Percentiles rank a stretch among this genome's conserved stretches.
Conservation (phyloP, 2,797 vertebrate species). For the Scomberomorus guttatus region DNA sequence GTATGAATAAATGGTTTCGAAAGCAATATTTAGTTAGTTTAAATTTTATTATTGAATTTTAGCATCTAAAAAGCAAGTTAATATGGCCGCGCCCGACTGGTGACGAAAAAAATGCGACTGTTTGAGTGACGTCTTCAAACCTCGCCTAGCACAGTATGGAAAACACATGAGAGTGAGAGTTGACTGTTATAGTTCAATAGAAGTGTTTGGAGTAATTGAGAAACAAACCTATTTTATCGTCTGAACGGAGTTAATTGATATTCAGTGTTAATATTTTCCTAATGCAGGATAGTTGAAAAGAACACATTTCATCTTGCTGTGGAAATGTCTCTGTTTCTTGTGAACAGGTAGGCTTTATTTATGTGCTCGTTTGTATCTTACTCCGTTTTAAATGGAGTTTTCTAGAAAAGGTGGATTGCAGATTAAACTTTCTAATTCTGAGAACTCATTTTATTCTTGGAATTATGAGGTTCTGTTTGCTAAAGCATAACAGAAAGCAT, state of each 20-base stretch:
- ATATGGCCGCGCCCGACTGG: neutral
- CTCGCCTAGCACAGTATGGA: neutral
- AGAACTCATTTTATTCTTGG: neutral
- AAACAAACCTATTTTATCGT: neutral
- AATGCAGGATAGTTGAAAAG: neutral
- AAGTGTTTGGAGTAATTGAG: neutral
- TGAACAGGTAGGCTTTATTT: constrained; percentile 68
- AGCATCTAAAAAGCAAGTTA: neutral
- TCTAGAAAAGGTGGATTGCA: too few species aligned
- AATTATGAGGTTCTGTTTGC: neutral
- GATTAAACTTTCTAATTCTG: neutral
- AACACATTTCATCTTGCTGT: neutral
- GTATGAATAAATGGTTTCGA: accelerated
- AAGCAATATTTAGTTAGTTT: neutral
- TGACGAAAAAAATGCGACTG: neutral
- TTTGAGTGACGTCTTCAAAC: constrained; percentile 35
- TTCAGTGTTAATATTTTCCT: neutral
- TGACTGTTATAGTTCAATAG: neutral
- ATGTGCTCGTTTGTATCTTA: accelerated
- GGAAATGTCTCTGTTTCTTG: constrained; percentile 75
- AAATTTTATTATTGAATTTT: neutral
- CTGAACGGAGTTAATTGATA: neutral
- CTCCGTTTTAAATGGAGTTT: too few species aligned
- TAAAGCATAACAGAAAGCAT: neutral
- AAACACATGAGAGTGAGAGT: constrained; percentile 40